phyloP scores from a whole-genome alignment of 2,888 invertebrate species.

The Pollenia angustigena region DNA sequence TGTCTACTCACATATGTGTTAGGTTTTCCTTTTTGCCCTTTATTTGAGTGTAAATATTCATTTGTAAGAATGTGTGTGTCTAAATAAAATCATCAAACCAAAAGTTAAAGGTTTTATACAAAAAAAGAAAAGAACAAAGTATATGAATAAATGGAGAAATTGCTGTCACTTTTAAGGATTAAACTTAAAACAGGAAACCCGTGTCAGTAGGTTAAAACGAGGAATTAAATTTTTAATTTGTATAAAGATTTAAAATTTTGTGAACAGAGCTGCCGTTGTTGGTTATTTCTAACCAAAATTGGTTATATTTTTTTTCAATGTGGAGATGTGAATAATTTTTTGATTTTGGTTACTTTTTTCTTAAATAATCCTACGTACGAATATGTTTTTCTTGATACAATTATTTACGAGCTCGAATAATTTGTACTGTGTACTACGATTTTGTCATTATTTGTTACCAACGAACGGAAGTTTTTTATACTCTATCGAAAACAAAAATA shows the following conservation, averaged over 20 bases:
- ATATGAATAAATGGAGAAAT: slow-evolving; percentile 36
- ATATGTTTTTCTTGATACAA: too few relatives aligned
- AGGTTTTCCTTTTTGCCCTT: neutral
- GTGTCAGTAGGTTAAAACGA: slow-evolving; percentile 2
- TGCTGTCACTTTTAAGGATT: slow-evolving; percentile 42
- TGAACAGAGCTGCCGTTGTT: too few relatives aligned
- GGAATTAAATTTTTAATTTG: neutral
- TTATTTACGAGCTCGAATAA: too few relatives aligned
- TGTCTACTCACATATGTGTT: neutral
- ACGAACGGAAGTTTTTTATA: too few relatives aligned
- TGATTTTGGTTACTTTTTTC: too few relatives aligned
- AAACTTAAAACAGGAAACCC: slow-evolving; percentile 17
- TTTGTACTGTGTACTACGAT: too few relatives aligned
- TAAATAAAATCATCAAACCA: slow-evolving; percentile 33
- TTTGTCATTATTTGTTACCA: too few relatives aligned
- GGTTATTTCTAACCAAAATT: too few relatives aligned
- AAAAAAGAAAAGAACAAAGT: neutral
- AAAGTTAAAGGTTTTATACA: slow-evolving; percentile 36
- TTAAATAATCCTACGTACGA: too few relatives aligned
- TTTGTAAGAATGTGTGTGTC: slow-evolving; percentile 6
- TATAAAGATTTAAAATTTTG: neutral
- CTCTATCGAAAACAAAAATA: too few relatives aligned
- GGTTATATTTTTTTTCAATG: too few relatives aligned
- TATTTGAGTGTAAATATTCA: neutral
- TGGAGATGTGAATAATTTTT: too few relatives aligned